Conservation (phyloP, 2,797 vertebrate genomes). For the Clarias fuscus region DNA sequence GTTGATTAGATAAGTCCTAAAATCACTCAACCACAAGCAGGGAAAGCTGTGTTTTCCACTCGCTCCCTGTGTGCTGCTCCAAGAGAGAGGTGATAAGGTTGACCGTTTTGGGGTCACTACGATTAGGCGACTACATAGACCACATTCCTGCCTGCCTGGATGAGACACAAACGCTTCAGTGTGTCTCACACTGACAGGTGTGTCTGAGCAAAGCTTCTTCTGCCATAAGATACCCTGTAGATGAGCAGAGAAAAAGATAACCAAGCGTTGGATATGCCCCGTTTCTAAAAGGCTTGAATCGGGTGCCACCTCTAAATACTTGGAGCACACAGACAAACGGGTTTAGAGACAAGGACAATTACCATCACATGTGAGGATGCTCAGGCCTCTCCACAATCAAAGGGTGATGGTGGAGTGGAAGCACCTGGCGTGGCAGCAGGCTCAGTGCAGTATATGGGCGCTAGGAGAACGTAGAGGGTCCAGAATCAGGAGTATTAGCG, state of each 20-base stretch:
- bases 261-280: not conserved
- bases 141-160: constrained; percentile 64
- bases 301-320: constrained; percentile 26
- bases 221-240: not conserved
- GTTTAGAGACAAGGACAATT: constrained; percentile 27
- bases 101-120: constrained; percentile 69
- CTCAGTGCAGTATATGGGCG: constrained; percentile 28
- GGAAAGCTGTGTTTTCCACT: constrained; percentile 66
- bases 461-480: constrained; percentile 57
- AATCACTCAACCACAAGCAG: constrained; percentile 58
- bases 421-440: constrained; percentile 62
- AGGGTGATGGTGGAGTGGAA: constrained; percentile 63
- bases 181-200: constrained; percentile 53
- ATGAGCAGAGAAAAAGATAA: constrained; percentile 4
- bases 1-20: constrained; percentile 75
- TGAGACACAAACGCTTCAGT: constrained; percentile 44
- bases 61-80: constrained; percentile 67
- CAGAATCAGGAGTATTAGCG: constrained; percentile 71
- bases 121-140: constrained; percentile 68
- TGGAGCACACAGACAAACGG: constrained; percentile 27
- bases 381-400: constrained; percentile 48
- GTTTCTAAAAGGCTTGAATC: constrained; percentile 22
- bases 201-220: constrained; percentile 20
- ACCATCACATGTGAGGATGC: constrained; percentile 44
- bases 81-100: constrained; percentile 72